phyloP scores from a whole-genome alignment of 2,797 vertebrate species.

The Enteromius trimaculatus region DNA sequence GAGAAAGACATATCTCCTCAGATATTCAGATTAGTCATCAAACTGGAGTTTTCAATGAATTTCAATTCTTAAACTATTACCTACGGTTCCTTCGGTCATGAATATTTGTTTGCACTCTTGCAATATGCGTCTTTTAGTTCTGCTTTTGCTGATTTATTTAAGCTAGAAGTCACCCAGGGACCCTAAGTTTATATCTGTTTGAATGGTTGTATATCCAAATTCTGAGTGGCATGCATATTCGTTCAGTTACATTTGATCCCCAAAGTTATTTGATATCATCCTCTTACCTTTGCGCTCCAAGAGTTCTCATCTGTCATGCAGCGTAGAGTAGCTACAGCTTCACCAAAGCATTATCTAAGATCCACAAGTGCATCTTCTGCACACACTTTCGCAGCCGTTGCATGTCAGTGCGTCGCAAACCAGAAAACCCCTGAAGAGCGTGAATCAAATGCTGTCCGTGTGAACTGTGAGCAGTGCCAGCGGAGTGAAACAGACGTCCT shows the following conservation, averaged over 20 bases:
- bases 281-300: slow-evolving; percentile 52
- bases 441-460: slow-evolving; percentile 42
- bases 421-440: slow-evolving; percentile 27
- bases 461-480: slow-evolving; percentile 45
- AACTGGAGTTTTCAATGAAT: neutral
- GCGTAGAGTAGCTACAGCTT: slow-evolving; percentile 8
- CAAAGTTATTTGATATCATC: slow-evolving; percentile 53
- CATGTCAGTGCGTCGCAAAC: slow-evolving; percentile 12
- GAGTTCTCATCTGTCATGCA: slow-evolving; percentile 32
- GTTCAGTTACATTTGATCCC: neutral
- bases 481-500: slow-evolving; percentile 48
- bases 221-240: neutral
- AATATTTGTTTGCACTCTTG: neutral
- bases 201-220: neutral
- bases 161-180: neutral
- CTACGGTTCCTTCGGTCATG: neutral
- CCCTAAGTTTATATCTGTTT: neutral
- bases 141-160: neutral
- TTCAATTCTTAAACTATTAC: neutral
- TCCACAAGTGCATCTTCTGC: slow-evolving; percentile 49
- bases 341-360: slow-evolving; percentile 26
- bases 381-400: slow-evolving; percentile 25
- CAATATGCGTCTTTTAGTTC: neutral
- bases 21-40: neutral
- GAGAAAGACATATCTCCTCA: neutral